Conservation (phyloP, 2,113 vertebrate genomes). For the Aldabrachelys gigantea region DNA sequence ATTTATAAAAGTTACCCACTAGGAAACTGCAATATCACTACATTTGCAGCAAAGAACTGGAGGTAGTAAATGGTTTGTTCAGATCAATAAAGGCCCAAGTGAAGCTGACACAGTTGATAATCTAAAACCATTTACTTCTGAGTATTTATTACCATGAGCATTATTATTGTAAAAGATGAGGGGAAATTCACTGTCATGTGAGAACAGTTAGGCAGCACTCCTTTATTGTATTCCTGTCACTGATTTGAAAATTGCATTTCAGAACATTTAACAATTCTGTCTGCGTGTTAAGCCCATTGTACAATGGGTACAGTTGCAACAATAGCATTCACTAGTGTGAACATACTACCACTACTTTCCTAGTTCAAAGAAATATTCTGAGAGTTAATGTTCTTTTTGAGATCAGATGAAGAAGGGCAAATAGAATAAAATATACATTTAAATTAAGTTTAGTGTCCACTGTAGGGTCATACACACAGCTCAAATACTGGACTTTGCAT, state of each 20-base stretch:
- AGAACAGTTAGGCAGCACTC: not conserved
- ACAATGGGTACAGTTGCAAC: not conserved
- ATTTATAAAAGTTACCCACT: not conserved
- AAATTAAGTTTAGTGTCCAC: not conserved
- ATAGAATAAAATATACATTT: not conserved
- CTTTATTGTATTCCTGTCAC: not conserved
- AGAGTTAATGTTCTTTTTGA: not conserved
- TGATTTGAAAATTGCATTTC: not conserved
- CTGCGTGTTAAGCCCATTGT: not conserved
- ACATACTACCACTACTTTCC: not conserved
- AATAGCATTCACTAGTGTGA: not conserved
- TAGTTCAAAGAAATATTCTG: not conserved
- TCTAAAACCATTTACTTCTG: fast-evolving
- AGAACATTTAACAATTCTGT: not conserved
- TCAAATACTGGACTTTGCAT: not conserved
- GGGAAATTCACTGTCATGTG: not conserved
- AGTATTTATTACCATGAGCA: fast-evolving
- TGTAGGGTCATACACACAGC: not conserved
- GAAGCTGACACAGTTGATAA: fast-evolving
- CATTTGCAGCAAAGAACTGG: not conserved
- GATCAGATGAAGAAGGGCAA: not conserved
- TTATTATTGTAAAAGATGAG: not conserved
- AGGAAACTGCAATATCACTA: not conserved
- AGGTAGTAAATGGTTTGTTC: fast-evolving
- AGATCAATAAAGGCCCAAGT: not conserved